Evolutionary conservation across 2,797 vertebrate species (phyloP).

Genomic region (Xerus rutilus): DNA sequence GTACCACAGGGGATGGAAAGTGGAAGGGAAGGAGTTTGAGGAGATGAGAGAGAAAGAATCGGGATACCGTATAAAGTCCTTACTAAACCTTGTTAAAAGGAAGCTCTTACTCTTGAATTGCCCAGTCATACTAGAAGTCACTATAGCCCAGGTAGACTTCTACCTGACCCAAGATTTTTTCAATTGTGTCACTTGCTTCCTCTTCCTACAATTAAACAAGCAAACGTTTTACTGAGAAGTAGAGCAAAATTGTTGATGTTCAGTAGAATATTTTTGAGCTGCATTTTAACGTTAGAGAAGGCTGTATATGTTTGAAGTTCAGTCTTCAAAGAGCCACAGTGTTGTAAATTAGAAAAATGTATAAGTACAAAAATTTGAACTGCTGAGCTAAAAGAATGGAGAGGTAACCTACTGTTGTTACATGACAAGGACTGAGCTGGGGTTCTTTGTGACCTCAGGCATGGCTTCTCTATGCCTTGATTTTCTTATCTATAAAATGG

Average conservation of each 20-base stretch:
- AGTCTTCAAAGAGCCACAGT: neutral
- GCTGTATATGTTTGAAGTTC: neutral
- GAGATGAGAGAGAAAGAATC: neutral
- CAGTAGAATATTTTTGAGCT: neutral
- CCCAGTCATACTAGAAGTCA: neutral
- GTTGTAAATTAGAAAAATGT: neutral
- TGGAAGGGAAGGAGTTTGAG: neutral
- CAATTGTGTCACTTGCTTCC: neutral
- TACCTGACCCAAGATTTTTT: neutral
- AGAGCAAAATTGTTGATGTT: neutral
- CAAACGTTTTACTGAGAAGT: neutral
- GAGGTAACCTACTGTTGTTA: neutral
- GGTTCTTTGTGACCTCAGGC: neutral
- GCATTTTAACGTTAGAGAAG: neutral
- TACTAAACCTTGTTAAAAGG: neutral
- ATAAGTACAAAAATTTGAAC: neutral
- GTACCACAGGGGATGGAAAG: neutral
- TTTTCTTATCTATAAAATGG: slow-evolving; percentile 65
- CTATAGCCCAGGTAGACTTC: neutral
- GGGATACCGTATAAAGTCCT: neutral
- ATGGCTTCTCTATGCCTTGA: neutral
- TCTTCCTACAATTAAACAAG: neutral
- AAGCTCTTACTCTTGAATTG: neutral
- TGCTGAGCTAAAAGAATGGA: neutral
- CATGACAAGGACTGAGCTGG: neutral